Conservation (phyloP, 1,140 invertebrate species). For the Listronotus bonariensis region DNA sequence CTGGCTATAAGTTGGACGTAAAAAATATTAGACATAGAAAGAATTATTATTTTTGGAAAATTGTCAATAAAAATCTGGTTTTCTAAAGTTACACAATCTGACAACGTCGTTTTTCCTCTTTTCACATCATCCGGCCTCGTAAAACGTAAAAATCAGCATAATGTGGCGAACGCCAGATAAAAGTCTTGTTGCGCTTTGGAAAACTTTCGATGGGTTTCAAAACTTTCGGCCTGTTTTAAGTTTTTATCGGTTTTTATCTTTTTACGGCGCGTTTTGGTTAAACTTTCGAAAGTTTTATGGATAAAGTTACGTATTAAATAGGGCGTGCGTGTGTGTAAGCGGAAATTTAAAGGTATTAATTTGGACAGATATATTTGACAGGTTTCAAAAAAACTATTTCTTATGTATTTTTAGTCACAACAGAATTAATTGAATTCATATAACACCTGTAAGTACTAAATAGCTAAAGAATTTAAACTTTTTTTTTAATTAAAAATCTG, state of each 20-base stretch:
- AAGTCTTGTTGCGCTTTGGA: conserved; percentile 32
- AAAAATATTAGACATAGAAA: too few relatives aligned
- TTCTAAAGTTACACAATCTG: background rate
- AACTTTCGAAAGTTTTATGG: conserved; percentile 22
- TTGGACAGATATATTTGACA: too few relatives aligned
- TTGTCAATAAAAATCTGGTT: too few relatives aligned
- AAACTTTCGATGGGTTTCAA: conserved; percentile 34
- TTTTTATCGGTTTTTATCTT: conserved; percentile 37
- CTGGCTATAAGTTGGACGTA: too few relatives aligned
- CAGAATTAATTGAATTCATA: too few relatives aligned
- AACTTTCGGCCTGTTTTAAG: conserved; percentile 27
- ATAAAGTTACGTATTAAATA: conserved; percentile 32
- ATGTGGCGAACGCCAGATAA: conserved; percentile 34
- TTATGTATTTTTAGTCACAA: too few relatives aligned
- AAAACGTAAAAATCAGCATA: conserved; percentile 36
- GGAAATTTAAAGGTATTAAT: too few relatives aligned
- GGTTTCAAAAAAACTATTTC: too few relatives aligned
- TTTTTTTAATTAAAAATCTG: too few relatives aligned
- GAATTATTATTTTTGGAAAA: too few relatives aligned
- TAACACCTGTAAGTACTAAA: too few relatives aligned
- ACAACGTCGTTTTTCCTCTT: conserved; percentile 1
- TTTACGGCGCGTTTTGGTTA: conserved; percentile 14
- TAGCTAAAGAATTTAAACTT: too few relatives aligned
- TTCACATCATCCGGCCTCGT: conserved; percentile 5
- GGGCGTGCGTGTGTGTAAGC: conserved; percentile 13